Conservation (phyloP, 2,113 vertebrate species). For the Sylvilagus bachmani region DNA sequence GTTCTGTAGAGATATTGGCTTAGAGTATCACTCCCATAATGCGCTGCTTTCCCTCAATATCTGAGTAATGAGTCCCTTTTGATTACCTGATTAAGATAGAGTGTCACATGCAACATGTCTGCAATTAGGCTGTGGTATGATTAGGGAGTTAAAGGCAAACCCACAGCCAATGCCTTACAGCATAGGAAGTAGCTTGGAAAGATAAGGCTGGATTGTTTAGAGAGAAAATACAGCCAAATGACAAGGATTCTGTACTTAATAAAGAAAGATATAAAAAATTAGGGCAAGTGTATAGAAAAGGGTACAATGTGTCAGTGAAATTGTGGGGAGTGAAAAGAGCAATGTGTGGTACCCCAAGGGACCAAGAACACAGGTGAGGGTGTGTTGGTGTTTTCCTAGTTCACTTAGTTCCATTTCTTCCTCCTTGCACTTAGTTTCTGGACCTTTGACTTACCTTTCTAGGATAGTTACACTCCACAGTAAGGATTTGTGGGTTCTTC, state of each 20-base stretch:
- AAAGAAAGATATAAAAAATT: not conserved
- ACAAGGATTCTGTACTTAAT: not conserved
- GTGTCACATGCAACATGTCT: not conserved
- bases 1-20: not conserved
- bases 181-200: not conserved
- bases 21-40: not conserved
- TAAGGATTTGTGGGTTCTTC: not conserved
- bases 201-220: not conserved
- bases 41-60: not conserved
- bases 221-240: not conserved
- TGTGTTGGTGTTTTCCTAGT: not conserved
- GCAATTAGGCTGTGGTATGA: slow-evolving; percentile 48
- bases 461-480: not conserved
- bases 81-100: slow-evolving; percentile 43
- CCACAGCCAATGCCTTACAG: not conserved
- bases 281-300: not conserved
- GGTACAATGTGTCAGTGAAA: not conserved
- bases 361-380: not conserved
- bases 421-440: not conserved
- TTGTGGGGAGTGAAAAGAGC: not conserved
- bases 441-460: not conserved
- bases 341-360: not conserved
- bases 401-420: not conserved
- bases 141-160: not conserved
- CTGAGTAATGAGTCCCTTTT: not conserved